Evolutionary conservation across 35 echinoderm and acorn worm genomes (phyloP), one percentile per base, ranked within the genome.

Genomic region (Heliocidaris erythrogramma): DNA sequence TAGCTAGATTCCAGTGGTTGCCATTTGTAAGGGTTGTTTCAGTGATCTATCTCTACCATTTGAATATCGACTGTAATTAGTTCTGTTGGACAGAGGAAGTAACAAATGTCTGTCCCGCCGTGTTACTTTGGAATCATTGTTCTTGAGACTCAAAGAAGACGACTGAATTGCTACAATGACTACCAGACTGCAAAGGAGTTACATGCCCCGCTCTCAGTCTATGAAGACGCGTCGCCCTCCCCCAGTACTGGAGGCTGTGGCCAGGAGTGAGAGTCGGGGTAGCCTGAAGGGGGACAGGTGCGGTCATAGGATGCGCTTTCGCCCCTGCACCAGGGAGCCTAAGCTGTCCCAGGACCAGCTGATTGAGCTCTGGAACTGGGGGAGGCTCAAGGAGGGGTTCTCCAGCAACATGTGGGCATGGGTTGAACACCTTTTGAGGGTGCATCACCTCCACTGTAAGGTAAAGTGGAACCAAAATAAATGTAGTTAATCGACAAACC

Each of bases 301-400:
- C n/a, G 49, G 48, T 0, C 49, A 32, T 13, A 92, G 91, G 49
- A 29, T 49, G 47, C 31, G 91, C 48, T 92, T 59, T 50, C 30
- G 30, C 59, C 69, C 59, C 35, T 30, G 85, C 1, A 31, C 2
- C 7, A 30, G 29, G 16, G 85, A 61, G 85, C 61, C 47, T 17
- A 85, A n/a, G 21, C 27, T 60, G 60, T 59, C 94, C 4, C 49
- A 90, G 59, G 85, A 95, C 61, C 35, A 92, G 48, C 60, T 96
- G 14, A 48, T 95, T 49, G 94, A 49, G 30, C 60, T 92, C 17
- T 96, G 94, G 94, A 92, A 95, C 30, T 30, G 61, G 87, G 89
- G 91, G 2, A 85, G 89, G 90, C 89, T 88, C 9, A 49, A 18
- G 94, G 94, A 96, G 85, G 94, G 96, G 13, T 94, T 96, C 47